A percentile compares a stretch with the other conserved stretches of the same genome.
phyloP scores from a whole-genome alignment of 2,797 vertebrate genomes.

The Chelonia mydas region DNA sequence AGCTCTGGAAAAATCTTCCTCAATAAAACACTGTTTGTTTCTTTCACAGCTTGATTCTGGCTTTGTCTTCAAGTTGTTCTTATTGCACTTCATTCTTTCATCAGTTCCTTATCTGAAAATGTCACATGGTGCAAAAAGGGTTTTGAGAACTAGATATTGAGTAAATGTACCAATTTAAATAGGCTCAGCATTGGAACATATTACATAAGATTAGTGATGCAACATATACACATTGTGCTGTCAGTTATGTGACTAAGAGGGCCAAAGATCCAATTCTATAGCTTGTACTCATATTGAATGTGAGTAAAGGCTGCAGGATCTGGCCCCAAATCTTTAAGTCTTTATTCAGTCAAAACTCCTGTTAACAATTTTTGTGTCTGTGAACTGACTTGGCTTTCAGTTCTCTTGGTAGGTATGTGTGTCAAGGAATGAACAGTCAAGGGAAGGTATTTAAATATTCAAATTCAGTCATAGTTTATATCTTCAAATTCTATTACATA shows the following conservation, averaged over 20 bases:
- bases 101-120: background rate
- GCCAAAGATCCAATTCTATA: background rate
- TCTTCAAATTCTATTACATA: background rate
- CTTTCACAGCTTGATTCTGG: background rate
- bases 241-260: background rate
- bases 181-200: constrained; percentile 9
- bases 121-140: constrained; percentile 14
- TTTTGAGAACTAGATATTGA: constrained; percentile 54
- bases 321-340: background rate
- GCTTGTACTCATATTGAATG: background rate
- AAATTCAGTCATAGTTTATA: background rate
- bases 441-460: background rate
- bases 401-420: background rate
- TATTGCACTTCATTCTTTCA: background rate
- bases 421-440: background rate
- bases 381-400: background rate
- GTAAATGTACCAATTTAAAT: constrained; percentile 32
- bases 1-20: background rate
- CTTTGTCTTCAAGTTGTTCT: background rate
- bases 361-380: background rate
- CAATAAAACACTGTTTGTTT: background rate
- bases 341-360: background rate
- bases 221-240: background rate
- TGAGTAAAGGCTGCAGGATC: background rate
- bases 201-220: constrained; percentile 38